Evolutionary conservation across 64 coral and sea anemone species (phyloP), one percentile per base, ranked within the genome.

Genomic region (Pocillopora verrucosa): DNA sequence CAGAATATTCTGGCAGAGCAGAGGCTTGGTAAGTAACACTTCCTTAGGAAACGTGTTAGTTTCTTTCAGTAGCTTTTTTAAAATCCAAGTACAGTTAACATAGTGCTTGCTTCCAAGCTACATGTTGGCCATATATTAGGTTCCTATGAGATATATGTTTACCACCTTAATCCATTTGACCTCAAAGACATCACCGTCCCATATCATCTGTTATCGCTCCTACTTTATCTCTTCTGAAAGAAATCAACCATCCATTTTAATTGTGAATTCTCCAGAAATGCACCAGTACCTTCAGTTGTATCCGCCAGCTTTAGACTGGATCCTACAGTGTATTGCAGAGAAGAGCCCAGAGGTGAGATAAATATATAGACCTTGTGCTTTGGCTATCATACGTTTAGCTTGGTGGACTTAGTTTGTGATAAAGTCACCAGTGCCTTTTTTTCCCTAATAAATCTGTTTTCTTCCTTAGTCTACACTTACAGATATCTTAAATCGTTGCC

Each of bases 1-100:
- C 96, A 98, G 80, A 98, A 98, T 78, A 95, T 93, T 56, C 76
- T 98, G 56, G 96, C 96, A 82, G 90, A 87, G 68, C 96, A 98
- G 74, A 87, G 90, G 63, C 80, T 94, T 79, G 90, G 96, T 98
- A 70, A 90, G 90, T 80, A 16, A 10, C 41, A 51, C 41, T 51
- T 3, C 41, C 7, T 51, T 4, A 51, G 41, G 7, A 51, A 51
- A 51, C 7, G 3, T 51, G 41, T 51, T 51, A 51, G 41, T 51
- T 51, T 51, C 41, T 51, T 7, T 51, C 41, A 51, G 41, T 51
- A 4, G 41, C 41, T 51, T 51, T 51, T 51, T 51, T 4, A 51
- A 51, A 51, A 51, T 51, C 41, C 41, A 4, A 7, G 41, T 7
- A 51, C 41, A 51, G 41, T 51, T 51, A 4, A 51, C 41, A 1